These are phyloP conservation scores for Apodemus speciosus DNA, from an alignment of 2,113 vertebrate genomes.

Conservation along the genomic window DNA sequence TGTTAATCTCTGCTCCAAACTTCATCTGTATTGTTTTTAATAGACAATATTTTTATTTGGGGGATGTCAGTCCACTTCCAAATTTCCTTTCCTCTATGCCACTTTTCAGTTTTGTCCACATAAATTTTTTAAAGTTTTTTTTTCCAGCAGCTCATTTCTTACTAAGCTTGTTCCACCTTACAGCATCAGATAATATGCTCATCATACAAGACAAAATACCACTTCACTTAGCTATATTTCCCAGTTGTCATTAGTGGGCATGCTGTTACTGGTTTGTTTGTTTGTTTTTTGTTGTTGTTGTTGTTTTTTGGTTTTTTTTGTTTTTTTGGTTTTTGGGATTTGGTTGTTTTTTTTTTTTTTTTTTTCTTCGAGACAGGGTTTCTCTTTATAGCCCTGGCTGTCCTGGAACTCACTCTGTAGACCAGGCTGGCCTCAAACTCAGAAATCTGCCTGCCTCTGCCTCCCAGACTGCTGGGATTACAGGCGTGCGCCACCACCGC, in stretches of 20 bases:
- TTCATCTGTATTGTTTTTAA: conserved; percentile 5
- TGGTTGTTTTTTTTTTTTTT: too few relatives aligned
- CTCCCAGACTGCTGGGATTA: too few relatives aligned
- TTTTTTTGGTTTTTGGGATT: too few relatives aligned
- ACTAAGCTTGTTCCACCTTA: conserved; percentile 19
- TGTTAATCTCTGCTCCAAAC: background rate
- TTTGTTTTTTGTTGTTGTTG: too few relatives aligned
- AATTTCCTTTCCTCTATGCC: conserved; percentile 45
- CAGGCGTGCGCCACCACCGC: too few relatives aligned
- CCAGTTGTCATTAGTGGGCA: conserved; percentile 7
- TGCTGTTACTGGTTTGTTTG: background rate
- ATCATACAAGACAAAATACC: conserved; percentile 13
- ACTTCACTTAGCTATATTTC: conserved; percentile 8
- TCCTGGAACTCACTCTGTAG: too few relatives aligned
- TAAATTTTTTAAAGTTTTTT: conserved; percentile 2
- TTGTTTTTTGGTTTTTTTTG: too few relatives aligned
- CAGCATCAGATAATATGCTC: background rate
- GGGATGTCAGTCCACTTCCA: background rate
- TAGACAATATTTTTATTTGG: conserved; percentile 34
- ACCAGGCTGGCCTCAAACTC: too few relatives aligned
- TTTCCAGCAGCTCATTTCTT: background rate
- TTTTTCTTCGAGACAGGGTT: too few relatives aligned
- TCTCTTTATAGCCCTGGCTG: too few relatives aligned
- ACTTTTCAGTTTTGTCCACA: conserved; percentile 5
- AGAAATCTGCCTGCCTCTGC: too few relatives aligned